These are phyloP conservation scores for Salvelinus fontinalis DNA, from an alignment of 2,113 vertebrate species.

Conservation along the genomic window DNA sequence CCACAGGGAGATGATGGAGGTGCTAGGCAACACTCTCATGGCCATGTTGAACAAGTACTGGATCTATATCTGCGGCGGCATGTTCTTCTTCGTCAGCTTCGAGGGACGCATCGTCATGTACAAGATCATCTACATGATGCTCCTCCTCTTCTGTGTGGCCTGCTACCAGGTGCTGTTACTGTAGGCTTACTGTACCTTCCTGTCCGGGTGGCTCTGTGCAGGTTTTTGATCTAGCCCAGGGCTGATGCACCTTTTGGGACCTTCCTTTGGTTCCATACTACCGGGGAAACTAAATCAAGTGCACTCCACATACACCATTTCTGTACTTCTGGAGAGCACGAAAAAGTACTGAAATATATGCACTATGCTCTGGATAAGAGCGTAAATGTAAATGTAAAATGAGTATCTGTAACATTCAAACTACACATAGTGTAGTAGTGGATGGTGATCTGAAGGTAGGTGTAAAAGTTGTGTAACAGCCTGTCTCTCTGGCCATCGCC, in stretches of 20 bases:
- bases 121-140: slow-evolving; percentile 98
- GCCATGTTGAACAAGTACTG: slow-evolving; percentile 96
- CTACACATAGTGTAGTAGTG: background rate
- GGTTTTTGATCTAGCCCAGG: background rate
- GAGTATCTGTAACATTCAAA: too few species aligned
- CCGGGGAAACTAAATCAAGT: background rate
- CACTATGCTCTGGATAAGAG: too few species aligned
- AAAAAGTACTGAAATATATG: too few species aligned
- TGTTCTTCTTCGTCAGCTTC: slow-evolving; percentile 99
- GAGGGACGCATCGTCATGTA: slow-evolving; percentile 95
- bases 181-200: too few species aligned
- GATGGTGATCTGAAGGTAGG: background rate
- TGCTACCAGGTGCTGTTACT: slow-evolving; percentile 85
- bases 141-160: slow-evolving; percentile 93
- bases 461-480: background rate
- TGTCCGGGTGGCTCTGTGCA: too few species aligned
- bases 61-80: slow-evolving; percentile 95
- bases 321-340: too few species aligned
- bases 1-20: slow-evolving; percentile 88
- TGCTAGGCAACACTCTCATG: slow-evolving; percentile 86
- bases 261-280: background rate
- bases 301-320: background rate
- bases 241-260: background rate
- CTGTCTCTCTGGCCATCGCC: slow-evolving; percentile 12
- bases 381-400: too few species aligned